Evolutionary conservation across 2,113 vertebrate species (phyloP).

Genomic region (Origma solitaria): DNA sequence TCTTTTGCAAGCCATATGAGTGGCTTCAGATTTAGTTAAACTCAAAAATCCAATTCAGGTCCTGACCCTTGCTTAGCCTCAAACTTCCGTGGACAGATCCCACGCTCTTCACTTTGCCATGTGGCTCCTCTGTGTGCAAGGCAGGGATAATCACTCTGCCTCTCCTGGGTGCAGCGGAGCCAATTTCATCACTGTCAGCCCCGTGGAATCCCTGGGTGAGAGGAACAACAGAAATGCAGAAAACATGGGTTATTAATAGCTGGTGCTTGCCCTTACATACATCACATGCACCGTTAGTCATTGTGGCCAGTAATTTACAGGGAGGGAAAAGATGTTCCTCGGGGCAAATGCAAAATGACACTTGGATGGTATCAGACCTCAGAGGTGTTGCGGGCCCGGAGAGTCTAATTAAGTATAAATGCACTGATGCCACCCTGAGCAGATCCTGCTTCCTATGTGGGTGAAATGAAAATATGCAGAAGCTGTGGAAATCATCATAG

Average conservation of each 20-base stretch:
- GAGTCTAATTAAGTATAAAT: background rate
- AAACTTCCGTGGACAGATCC: background rate
- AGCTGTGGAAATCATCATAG: background rate
- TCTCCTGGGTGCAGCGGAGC: background rate
- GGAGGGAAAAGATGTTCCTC: background rate
- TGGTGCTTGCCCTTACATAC: slow-evolving; percentile 20
- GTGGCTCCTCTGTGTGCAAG: background rate
- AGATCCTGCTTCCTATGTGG: background rate
- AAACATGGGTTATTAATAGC: slow-evolving; percentile 50
- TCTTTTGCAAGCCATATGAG: background rate
- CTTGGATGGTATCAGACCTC: background rate
- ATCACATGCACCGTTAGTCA: slow-evolving; percentile 23
- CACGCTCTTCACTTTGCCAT: background rate
- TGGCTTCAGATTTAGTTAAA: background rate
- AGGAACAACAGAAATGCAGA: slow-evolving; percentile 11
- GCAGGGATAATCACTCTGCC: slow-evolving; percentile 1
- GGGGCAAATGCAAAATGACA: background rate
- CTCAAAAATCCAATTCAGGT: background rate
- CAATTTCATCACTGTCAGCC: slow-evolving; percentile 32
- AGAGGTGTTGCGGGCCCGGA: background rate
- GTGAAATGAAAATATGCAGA: background rate
- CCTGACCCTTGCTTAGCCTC: background rate
- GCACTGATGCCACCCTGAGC: background rate
- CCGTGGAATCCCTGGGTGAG: slow-evolving; percentile 36
- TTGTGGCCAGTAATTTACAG: slow-evolving; percentile 30